Base-by-base conservation (phyloP, 2,113 vertebrate genomes). In the Paradoxurus hermaphroditus region DNA sequence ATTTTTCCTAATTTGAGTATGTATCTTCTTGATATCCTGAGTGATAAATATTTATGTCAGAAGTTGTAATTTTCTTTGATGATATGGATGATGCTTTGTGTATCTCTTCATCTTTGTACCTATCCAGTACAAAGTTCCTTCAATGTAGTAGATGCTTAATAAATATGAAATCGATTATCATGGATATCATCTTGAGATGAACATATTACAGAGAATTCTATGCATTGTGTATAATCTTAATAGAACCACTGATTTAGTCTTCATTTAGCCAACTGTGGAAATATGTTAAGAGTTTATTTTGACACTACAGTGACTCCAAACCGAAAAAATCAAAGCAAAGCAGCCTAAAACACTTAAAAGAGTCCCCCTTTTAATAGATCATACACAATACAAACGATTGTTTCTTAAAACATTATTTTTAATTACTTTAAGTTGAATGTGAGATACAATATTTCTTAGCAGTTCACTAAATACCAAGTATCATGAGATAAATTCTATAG, bases 261-360 rank as follows among this genome's bases (percentile, higher is more conserved):
- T 94, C 41, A 62, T 83, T 56, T 90, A 82, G 36, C 34, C 27
- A 92, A 41, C 10, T 77, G 1, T 56, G 21, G 8, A 94, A 92
- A 36, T 53, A 93, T 41, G 27, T 90, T 27, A 86, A 82, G 25
- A 65, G 9, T 84, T 95, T 93, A 39, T 83, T 95, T 90, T 83
- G 62, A 93, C 0, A 78, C 29, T 19, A 88, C 3, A 62, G 0
- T 73, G 73, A 15, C 21, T 81, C 15, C n/a, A 86, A 93, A 88
- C 3, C 81, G 23, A 63, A 27, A 84, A 86, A 95, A 81, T 83
- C 51, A 93, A 95, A 46, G 5, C 1, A 90, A 85, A 96, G 41
- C 34, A 87, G 67, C 53, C 4, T 79, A 96, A 90, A 70, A 72
- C 39, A 92, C 34, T 95, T 23, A 8, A 86, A 83, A 84, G 16